A percentile compares a stretch with the other conserved stretches of the same genome.
phyloP scores from a whole-genome alignment of 2,888 invertebrate species.

The Fissipunctia ypsillon region DNA sequence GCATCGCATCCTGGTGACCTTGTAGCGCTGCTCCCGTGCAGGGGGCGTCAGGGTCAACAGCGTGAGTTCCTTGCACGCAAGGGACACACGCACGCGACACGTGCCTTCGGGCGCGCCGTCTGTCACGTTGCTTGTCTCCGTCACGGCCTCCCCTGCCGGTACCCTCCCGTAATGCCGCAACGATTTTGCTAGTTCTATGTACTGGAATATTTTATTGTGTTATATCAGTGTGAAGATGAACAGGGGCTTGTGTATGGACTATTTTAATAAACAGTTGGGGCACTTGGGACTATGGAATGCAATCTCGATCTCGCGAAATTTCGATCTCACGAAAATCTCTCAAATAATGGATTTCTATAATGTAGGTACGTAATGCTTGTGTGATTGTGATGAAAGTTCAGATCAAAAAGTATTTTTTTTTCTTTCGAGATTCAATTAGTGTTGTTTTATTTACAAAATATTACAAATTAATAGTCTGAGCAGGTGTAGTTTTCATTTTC shows the following conservation, averaged over 20 bases:
- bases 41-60: constrained; percentile 92
- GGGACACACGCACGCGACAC: constrained; percentile 92
- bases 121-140: constrained; percentile 77
- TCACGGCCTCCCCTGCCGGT: constrained; percentile 86
- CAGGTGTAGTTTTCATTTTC: not conserved
- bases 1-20: constrained; percentile 98
- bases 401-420: not conserved
- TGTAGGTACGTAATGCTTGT: not conserved
- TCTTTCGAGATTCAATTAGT: not conserved
- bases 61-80: constrained; percentile 96
- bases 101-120: constrained; percentile 69
- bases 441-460: not conserved
- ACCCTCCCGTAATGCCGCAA: constrained; percentile 97
- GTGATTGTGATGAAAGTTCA: no score
- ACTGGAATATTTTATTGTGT: constrained; percentile 89
- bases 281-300: not conserved
- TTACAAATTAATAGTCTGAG: no score
- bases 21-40: constrained; percentile 95
- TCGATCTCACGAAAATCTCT: no score
- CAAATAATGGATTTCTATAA: no score
- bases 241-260: not conserved
- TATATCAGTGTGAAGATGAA: not conserved
- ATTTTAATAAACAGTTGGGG: not conserved
- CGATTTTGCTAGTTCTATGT: constrained; percentile 95
- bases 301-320: not conserved